phyloP scores from a whole-genome alignment of 2,113 vertebrate genomes.

The Spilogale gracilis region DNA sequence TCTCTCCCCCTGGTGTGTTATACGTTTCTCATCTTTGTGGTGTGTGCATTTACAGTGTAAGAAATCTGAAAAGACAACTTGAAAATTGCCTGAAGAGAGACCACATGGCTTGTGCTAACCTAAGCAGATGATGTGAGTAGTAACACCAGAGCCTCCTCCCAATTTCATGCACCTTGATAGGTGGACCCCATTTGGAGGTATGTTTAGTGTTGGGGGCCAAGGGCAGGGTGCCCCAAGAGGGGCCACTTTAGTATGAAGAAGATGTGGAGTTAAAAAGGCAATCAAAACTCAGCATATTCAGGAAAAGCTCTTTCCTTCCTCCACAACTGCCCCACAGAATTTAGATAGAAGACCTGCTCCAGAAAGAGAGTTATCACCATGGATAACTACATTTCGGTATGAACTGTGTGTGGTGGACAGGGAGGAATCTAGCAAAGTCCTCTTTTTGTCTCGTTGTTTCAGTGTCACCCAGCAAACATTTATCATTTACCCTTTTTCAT shows the following conservation, averaged over 20 bases:
- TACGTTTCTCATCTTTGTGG: not conserved
- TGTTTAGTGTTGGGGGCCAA: not conserved
- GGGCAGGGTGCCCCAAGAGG: not conserved
- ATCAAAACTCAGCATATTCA: not conserved
- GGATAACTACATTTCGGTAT: not conserved
- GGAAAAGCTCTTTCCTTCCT: not conserved
- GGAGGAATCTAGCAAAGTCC: not conserved
- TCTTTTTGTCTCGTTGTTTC: not conserved
- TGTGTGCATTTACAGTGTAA: not conserved
- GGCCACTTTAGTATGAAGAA: not conserved
- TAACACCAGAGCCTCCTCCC: not conserved
- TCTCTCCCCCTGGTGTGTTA: not conserved
- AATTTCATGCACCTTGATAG: not conserved
- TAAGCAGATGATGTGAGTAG: not conserved
- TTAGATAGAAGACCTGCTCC: not conserved
- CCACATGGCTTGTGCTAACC: not conserved
- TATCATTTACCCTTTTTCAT: not conserved
- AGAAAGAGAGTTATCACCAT: not conserved
- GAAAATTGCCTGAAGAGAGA: conserved; percentile 69
- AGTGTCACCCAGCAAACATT: not conserved
- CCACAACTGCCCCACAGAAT: not conserved
- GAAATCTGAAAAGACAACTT: conserved; percentile 64
- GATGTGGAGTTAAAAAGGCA: not conserved
- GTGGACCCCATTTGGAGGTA: not conserved
- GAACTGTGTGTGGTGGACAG: not conserved